Base-by-base conservation (phyloP, 2,888 invertebrate species). In the Campaea margaritaria region DNA sequence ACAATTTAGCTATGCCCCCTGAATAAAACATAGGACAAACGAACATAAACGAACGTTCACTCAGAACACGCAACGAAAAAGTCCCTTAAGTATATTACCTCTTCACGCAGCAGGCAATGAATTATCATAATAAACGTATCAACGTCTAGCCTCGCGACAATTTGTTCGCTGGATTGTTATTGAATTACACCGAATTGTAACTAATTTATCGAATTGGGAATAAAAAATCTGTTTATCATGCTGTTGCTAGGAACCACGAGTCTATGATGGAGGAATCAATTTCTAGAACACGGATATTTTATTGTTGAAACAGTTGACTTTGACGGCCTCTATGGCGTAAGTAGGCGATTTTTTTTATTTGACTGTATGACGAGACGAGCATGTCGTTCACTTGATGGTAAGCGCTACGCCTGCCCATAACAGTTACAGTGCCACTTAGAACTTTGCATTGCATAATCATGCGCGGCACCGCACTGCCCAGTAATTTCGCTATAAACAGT, bases 61-160 rank as follows among this genome's bases (percentile, higher is more conserved):
- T 21, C 10, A 0, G 13, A 34, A 14, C 48, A 16, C 15, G 12
- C 11, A 53, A 34, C 12, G 14, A 53, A 43, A 44, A 27, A 44
- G 53, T 3, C 0, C 44, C 55, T 47, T 51, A 52, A 46, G 58
- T 52, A 49, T 9, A 46, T 28, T 58, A 52, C 50, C 34, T 55
- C 56, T 54, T 56, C 54, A 50, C 75, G 67, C 69, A 73, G 69
- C 65, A 51, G 61, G 65, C 75, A 69, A 74, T 72, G 76, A 73
- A 79, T 81, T 78, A 79, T 75, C 75, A 74, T 79, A 78, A 78
- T 76, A 77, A 77, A 78, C 76, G 76, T 76, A 79, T 73, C 72
- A 73, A 65, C 70, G 73, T 69, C 69, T 59, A 41, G 67, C 58
- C 61, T 66, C 62, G 64, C 64, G 62, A 61, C 68, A 64, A 66